Evolutionary conservation across 2,888 invertebrate genomes (phyloP), one percentile per base, ranked within the genome.

Genomic region (Uloborus plumipes): DNA sequence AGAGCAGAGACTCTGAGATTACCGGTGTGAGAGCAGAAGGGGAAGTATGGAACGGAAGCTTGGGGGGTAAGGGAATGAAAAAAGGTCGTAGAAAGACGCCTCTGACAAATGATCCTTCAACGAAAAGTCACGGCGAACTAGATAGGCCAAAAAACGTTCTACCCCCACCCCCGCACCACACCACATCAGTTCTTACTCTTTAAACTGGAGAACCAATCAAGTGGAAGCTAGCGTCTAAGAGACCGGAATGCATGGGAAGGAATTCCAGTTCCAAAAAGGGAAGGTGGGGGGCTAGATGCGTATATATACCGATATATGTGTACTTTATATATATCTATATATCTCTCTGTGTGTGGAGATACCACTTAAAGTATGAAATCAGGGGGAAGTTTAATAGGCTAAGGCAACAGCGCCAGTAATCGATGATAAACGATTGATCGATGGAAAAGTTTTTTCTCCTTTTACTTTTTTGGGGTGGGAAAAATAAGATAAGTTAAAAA

Each of bases 281-380:
- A 39, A n/a, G 75, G 58, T 66, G 22, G 53, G 58, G 53, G 64
- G 62, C 31, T 18, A 2, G 47, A 18, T 39, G 47, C 39, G 70
- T 67, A 50, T 26, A 50, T 67, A 18, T 73, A 55, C 22, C 66
- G 50, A 78, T 78, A 65, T 31, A 77, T 73, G 66, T 66, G 66
- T 70, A 71, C 55, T 71, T 26, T 70, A 77, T 71, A 78, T 74
- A 78, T 74, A 73, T 73, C 51, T 67, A 80, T 67, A 74, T 62
- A 49, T 66, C 50, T 31, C 47, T 66, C 66, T 66, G 70, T 58
- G 79, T 51, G 67, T 31, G 20, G 47, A 76, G 71, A 75, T 71
- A 76, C 81, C 81, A 82, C 75, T 82, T 82, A 82, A 82, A 83
- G 83, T 83, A 77, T 77, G 83, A 83, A 83, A 83, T 83, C 83